Evolutionary conservation across 2,113 vertebrate genomes (phyloP).

Genomic region (Campylorhamphus procurvoides): DNA sequence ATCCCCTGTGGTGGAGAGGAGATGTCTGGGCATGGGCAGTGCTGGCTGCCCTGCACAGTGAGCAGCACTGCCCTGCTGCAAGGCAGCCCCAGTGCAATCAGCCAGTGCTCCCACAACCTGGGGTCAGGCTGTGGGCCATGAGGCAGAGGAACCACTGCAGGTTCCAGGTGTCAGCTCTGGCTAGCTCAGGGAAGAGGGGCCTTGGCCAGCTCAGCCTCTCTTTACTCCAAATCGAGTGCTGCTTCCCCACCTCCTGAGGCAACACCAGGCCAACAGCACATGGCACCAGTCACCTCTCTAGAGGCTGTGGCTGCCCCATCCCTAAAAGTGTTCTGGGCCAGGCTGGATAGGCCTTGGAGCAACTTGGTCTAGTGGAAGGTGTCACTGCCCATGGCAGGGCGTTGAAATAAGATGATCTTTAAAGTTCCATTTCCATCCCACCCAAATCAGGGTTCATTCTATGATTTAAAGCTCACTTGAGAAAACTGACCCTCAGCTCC

Average conservation of each 20-base stretch:
- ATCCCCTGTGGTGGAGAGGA: constrained; percentile 80
- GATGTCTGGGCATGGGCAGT: background rate
- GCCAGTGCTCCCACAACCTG: background rate
- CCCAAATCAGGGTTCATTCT: background rate
- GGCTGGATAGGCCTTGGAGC: background rate
- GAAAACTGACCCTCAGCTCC: background rate
- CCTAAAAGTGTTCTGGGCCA: background rate
- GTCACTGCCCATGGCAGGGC: background rate
- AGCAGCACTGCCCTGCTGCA: background rate
- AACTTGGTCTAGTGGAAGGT: background rate
- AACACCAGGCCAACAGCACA: background rate
- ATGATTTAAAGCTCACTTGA: background rate
- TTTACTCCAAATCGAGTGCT: background rate
- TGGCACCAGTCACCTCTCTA: background rate
- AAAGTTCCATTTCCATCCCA: background rate
- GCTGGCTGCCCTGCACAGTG: background rate
- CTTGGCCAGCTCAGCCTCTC: background rate
- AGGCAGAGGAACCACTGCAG: background rate
- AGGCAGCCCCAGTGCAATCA: background rate
- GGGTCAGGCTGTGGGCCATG: background rate
- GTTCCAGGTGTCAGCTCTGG: background rate
- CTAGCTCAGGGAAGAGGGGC: background rate
- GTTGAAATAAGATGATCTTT: background rate
- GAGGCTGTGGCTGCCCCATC: background rate
- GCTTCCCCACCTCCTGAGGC: background rate